These are phyloP conservation scores for Mastomys coucha DNA, from an alignment of 2,113 vertebrate genomes.

Conservation along the genomic window DNA sequence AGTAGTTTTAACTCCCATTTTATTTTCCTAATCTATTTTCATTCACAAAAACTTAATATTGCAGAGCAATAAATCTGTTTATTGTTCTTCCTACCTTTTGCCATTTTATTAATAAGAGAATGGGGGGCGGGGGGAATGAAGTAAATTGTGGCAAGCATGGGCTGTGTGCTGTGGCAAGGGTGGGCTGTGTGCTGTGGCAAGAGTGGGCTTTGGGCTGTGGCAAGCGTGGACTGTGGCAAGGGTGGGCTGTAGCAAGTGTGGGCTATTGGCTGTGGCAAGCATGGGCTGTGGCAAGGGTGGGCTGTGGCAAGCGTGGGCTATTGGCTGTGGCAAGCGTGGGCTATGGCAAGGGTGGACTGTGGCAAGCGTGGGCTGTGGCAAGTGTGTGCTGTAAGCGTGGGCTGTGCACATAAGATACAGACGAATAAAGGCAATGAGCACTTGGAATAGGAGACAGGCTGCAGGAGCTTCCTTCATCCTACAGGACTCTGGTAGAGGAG, in stretches of 20 bases:
- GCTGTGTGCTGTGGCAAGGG: too few relatives aligned
- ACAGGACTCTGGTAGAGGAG: neutral
- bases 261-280: too few relatives aligned
- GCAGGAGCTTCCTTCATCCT: neutral
- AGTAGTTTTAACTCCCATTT: neutral
- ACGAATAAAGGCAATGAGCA: neutral
- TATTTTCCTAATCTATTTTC: constrained; percentile 52
- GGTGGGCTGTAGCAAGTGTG: too few relatives aligned
- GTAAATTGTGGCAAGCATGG: neutral
- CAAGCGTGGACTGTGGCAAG: too few relatives aligned
- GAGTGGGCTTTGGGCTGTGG: too few relatives aligned
- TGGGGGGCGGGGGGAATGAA: neutral
- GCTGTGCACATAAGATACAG: neutral
- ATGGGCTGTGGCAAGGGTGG: too few relatives aligned
- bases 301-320: too few relatives aligned
- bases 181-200: too few relatives aligned
- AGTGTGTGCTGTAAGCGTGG: too few relatives aligned
- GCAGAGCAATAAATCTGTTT: constrained; percentile 9
- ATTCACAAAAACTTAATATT: constrained; percentile 49
- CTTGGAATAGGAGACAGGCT: neutral
- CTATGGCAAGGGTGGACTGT: too few relatives aligned
- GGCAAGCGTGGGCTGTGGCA: neutral
- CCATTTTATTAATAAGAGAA: constrained; percentile 46
- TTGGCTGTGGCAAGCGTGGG: neutral
- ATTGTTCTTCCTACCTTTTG: neutral